These are phyloP conservation scores for Rhagoletis pomonella DNA, from an alignment of 1,140 invertebrate species.

Conservation along the genomic window DNA sequence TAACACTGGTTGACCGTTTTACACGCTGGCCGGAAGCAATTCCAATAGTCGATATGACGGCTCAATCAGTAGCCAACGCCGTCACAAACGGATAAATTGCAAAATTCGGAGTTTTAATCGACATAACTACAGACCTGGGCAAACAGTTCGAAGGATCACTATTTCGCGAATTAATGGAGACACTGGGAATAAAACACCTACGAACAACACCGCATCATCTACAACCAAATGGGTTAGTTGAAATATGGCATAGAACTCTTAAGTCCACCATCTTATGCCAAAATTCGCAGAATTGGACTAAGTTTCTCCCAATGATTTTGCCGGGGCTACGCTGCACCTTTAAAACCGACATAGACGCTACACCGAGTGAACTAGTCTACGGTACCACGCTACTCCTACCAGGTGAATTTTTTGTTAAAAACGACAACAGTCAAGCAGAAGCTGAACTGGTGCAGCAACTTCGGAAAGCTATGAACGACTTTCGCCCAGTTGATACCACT, in stretches of 20 bases:
- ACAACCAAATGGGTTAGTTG: constrained; percentile 32
- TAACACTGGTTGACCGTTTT: constrained; percentile 42
- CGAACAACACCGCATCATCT: constrained; percentile 43
- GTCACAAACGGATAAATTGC: too few relatives aligned
- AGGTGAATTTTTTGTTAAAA: background rate
- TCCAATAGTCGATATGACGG: too few relatives aligned
- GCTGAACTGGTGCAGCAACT: too few relatives aligned
- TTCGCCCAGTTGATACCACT: too few relatives aligned
- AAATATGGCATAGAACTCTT: constrained; percentile 24
- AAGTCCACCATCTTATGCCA: constrained; percentile 17
- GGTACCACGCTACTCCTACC: background rate
- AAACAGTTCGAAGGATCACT: too few relatives aligned
- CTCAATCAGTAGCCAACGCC: too few relatives aligned
- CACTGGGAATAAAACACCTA: constrained; percentile 18
- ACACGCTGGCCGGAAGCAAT: background rate
- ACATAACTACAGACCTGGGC: too few relatives aligned
- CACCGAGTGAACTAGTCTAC: background rate
- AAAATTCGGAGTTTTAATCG: too few relatives aligned
- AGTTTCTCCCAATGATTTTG: background rate
- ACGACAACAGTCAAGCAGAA: too few relatives aligned
- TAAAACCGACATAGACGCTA: background rate
- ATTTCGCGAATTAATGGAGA: background rate
- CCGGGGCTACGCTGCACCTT: background rate
- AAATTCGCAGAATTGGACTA: background rate
- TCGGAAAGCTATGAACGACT: too few relatives aligned